Percentiles rank a stretch among this genome's conserved stretches.
phyloP scores from a whole-genome alignment of 2,888 invertebrate species.

The Homarus gammarus region DNA sequence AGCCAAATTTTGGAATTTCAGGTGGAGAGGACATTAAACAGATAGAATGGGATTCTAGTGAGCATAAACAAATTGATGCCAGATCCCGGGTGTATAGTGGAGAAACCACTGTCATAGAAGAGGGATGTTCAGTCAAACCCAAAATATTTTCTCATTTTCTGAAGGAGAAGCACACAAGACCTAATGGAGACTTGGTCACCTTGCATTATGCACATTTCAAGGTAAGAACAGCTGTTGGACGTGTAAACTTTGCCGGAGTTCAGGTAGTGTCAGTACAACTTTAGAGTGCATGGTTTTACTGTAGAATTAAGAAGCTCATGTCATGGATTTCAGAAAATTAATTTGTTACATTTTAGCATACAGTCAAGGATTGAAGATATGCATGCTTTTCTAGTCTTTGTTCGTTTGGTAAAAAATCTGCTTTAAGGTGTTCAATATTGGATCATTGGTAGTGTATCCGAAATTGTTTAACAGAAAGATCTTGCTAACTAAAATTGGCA shows the following conservation, averaged over 20 bases:
- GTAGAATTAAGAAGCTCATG: too few relatives aligned
- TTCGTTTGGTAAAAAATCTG: too few relatives aligned
- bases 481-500: conserved; percentile 52
- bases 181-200: conserved; percentile 61
- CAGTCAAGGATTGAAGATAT: too few relatives aligned
- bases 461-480: neutral
- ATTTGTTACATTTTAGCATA: too few relatives aligned
- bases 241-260: too few relatives aligned
- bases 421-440: too few relatives aligned
- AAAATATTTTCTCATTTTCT: conserved; percentile 77
- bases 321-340: too few relatives aligned
- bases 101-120: conserved; percentile 76
- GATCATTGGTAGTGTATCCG: too few relatives aligned
- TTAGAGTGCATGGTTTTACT: too few relatives aligned
- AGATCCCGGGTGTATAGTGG: conserved; percentile 48
- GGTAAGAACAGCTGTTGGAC: conserved; percentile 17
- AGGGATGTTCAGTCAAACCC: conserved; percentile 76
- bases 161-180: conserved; percentile 66
- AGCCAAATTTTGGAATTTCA: conserved; percentile 13
- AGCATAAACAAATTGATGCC: neutral
- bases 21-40: conserved; percentile 39
- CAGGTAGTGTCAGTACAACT: too few relatives aligned
- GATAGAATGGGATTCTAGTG: conserved; percentile 52
- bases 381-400: too few relatives aligned
- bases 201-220: conserved; percentile 67